These are phyloP conservation scores for Digitonthophagus gazella DNA, from an alignment of 2,888 invertebrate species.

Conservation along the genomic window DNA sequence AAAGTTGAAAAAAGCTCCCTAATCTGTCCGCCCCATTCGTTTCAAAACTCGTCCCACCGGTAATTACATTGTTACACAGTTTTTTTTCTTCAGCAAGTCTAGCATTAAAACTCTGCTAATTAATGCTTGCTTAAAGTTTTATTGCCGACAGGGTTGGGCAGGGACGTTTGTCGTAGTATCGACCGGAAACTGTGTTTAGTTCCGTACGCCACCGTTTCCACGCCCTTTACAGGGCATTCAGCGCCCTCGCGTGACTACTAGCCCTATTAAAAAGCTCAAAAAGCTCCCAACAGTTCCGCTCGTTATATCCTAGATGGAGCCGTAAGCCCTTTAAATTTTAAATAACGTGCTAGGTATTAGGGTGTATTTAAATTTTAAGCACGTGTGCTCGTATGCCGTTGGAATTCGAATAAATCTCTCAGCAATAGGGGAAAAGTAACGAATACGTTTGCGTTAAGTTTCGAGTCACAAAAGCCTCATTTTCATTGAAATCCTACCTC, in stretches of 20 bases:
- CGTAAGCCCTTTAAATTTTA: not conserved
- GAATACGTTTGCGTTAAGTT: not conserved
- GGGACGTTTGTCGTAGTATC: constrained; percentile 15
- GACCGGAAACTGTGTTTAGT: constrained; percentile 26
- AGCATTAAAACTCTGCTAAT: constrained; percentile 21
- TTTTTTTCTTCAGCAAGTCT: constrained; percentile 14
- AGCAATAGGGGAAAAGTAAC: not conserved
- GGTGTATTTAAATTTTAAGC: not conserved
- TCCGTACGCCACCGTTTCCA: constrained; percentile 15
- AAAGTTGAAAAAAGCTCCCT: constrained; percentile 18
- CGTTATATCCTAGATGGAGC: not conserved
- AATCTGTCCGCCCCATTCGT: constrained; percentile 9
- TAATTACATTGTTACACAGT: constrained; percentile 22
- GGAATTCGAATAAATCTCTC: not conserved
- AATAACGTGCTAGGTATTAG: not conserved
- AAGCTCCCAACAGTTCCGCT: not conserved
- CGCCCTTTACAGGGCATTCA: constrained; percentile 10
- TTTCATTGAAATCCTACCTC: not conserved
- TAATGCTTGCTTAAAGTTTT: constrained; percentile 26
- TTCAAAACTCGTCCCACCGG: not conserved
- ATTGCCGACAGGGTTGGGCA: constrained; percentile 10
- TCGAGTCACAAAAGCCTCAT: not conserved
- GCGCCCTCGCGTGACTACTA: constrained; percentile 21
- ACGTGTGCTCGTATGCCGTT: not conserved
- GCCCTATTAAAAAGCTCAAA: constrained; percentile 14